Conservation (phyloP, 2,797 vertebrate genomes). For the Rhabdophis nuchalis region DNA sequence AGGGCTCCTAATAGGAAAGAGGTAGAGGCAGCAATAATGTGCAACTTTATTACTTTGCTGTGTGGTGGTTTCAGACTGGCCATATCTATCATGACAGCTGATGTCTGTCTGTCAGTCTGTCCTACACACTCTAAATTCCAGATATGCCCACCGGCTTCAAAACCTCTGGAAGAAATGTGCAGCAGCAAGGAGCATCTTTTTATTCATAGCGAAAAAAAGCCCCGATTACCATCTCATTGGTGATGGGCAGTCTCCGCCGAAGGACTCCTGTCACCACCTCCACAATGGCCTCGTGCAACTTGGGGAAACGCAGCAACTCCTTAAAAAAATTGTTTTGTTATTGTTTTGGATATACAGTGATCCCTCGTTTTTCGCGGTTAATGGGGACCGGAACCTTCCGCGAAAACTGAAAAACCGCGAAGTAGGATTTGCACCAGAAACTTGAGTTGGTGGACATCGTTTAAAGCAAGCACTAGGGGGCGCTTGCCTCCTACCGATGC, state of each 20-base stretch:
- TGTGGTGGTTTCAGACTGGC: neutral
- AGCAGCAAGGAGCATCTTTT: neutral
- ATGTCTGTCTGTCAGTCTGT: no score
- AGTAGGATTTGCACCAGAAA: no score
- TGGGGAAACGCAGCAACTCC: constrained; percentile 82
- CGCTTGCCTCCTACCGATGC: no score
- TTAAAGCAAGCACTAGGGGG: no score
- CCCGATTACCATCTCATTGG: constrained; percentile 80
- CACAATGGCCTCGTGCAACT: constrained; percentile 82
- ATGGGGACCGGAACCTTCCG: no score
- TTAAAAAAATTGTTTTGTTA: constrained; percentile 32
- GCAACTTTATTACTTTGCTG: neutral
- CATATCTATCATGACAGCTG: neutral
- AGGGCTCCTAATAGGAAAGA: neutral
- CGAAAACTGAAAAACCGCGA: no score
- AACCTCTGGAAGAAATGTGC: neutral
- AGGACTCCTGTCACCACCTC: constrained; percentile 81
- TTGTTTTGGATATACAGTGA: no score
- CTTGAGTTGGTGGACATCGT: no score
- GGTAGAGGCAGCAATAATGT: neutral
- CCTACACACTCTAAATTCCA: neutral
- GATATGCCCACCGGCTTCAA: neutral
- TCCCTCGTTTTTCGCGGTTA: no score
- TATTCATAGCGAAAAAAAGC: neutral
- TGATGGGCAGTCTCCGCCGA: constrained; percentile 79